phyloP scores from a whole-genome alignment of 1,140 invertebrate genomes.

The Bombus pascuorum region DNA sequence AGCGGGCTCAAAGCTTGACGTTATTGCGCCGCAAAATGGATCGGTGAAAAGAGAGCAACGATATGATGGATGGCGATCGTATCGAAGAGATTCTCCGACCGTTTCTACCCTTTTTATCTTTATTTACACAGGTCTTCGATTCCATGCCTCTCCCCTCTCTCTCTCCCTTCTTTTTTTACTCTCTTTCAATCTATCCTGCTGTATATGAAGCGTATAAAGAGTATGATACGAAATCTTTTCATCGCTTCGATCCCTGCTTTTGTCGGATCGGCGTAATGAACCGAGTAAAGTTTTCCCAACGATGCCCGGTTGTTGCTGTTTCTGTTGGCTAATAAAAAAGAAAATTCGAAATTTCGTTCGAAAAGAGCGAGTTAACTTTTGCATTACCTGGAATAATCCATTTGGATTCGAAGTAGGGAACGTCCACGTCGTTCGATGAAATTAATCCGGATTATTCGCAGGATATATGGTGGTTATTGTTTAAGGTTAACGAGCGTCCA shows the following conservation, averaged over 20 bases:
- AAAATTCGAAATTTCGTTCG: background rate
- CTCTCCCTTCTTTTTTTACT: background rate
- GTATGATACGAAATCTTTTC: background rate
- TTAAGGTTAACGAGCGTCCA: background rate
- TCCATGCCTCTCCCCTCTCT: background rate
- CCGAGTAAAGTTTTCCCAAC: background rate
- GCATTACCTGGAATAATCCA: background rate
- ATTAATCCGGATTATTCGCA: slow-evolving; percentile 7
- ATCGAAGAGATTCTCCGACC: slow-evolving; percentile 30
- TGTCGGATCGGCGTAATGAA: background rate
- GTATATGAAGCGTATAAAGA: slow-evolving; percentile 1
- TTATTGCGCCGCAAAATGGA: slow-evolving; percentile 72
- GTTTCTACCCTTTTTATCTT: slow-evolving; percentile 36
- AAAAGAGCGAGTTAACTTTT: too few relatives aligned
- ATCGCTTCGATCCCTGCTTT: background rate
- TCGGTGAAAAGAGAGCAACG: slow-evolving; percentile 49
- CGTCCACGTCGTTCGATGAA: background rate
- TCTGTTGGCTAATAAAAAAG: background rate
- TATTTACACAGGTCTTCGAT: slow-evolving; percentile 31
- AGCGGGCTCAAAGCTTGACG: slow-evolving; percentile 59
- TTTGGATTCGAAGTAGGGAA: background rate
- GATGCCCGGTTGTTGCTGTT: background rate
- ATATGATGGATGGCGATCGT: slow-evolving; percentile 58
- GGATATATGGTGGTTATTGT: background rate
- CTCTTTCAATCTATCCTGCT: background rate